Evolutionary conservation across 2,113 vertebrate genomes (phyloP).

Genomic region (Serilophus lunatus): DNA sequence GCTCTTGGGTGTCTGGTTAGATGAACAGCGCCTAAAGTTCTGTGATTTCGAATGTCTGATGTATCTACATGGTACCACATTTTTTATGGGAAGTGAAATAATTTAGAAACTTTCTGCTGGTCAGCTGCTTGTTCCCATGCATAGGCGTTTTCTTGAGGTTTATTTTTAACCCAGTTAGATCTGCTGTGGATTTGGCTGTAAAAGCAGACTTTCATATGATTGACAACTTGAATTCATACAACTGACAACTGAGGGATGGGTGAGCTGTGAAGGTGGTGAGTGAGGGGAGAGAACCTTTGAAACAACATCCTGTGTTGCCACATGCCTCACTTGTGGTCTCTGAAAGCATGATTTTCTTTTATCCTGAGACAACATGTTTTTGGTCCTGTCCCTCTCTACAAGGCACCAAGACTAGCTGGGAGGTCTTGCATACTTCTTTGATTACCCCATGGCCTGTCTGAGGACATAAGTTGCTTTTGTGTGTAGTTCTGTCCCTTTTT

Average conservation of each 20-base stretch:
- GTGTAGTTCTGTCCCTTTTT: not conserved
- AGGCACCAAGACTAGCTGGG: not conserved
- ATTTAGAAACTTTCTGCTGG: not conserved
- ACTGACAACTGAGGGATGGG: slow-evolving; percentile 14
- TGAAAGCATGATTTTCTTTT: not conserved
- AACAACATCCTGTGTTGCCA: not conserved
- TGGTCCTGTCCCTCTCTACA: not conserved
- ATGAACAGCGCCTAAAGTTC: not conserved
- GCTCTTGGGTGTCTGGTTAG: not conserved
- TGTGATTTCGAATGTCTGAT: not conserved
- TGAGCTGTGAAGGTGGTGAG: slow-evolving; percentile 28
- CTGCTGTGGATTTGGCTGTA: slow-evolving; percentile 8
- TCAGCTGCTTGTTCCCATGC: not conserved
- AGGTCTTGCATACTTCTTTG: not conserved
- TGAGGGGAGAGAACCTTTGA: not conserved
- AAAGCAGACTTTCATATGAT: not conserved
- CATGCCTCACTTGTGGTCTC: not conserved
- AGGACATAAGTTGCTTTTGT: not conserved
- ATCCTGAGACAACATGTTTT: not conserved
- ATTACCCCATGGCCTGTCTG: not conserved
- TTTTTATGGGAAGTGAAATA: not conserved
- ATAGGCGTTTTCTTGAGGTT: not conserved
- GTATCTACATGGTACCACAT: not conserved
- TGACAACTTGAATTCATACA: slow-evolving; percentile 17
- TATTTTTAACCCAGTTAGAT: slow-evolving; percentile 45